Evolutionary conservation across 2,888 invertebrate species (phyloP).

Genomic region (Norana najaformis): DNA sequence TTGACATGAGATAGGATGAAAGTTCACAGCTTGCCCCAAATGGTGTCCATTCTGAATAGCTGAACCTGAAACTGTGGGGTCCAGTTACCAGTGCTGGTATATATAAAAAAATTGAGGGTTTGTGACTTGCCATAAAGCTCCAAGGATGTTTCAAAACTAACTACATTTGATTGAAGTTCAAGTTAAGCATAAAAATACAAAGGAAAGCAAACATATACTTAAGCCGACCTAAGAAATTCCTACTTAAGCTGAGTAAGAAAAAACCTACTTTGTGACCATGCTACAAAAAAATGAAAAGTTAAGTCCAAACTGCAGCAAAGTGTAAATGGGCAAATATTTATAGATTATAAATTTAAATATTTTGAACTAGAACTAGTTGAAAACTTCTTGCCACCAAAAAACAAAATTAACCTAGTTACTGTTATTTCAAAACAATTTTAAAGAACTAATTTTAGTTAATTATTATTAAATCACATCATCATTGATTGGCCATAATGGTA

Average conservation of each 20-base stretch:
- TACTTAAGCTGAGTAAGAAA: too few species aligned
- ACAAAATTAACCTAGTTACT: background rate
- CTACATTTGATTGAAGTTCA: background rate
- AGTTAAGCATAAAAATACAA: background rate
- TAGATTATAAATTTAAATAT: background rate
- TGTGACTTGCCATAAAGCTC: background rate
- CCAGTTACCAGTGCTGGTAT: background rate
- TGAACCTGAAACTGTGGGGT: background rate
- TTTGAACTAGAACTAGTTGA: background rate
- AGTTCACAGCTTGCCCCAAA: background rate
- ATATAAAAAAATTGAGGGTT: background rate
- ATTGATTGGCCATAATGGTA: background rate
- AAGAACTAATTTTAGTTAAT: background rate
- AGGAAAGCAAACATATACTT: too few species aligned
- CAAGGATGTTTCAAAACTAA: background rate
- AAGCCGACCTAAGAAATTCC: background rate
- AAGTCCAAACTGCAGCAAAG: constrained; percentile 13
- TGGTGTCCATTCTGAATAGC: background rate
- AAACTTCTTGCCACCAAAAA: background rate
- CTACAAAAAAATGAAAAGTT: background rate
- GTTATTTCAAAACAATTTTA: background rate
- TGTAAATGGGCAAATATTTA: background rate
- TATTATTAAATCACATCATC: background rate
- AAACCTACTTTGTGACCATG: too few species aligned
- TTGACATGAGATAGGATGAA: background rate